Base-by-base conservation (phyloP, 23 tunicate genomes). In the Botrylloides violaceus region DNA sequence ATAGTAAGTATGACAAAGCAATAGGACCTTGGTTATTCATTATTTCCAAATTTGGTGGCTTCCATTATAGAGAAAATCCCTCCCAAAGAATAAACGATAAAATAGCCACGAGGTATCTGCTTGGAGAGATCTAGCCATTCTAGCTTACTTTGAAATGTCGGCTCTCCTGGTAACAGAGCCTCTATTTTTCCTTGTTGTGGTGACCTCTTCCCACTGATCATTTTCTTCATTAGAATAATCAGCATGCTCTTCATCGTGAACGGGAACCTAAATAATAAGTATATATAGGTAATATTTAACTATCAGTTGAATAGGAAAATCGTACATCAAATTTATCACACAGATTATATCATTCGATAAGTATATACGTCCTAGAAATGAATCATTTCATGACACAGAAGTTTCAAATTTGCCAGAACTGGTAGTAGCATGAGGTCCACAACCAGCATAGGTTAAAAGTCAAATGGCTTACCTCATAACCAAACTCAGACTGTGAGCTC, bases 171-270 rank as follows among this genome's bases (percentile, higher is more conserved):
- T 88, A 2, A 88, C 88, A 6, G 87, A 85, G 36, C 86, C 70
- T 81, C 73, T 56, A 33, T 88, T 88, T 49, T 84, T 77, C 49
- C 84, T 88, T 55, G 82, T 81, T 7, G 82, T 53, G 4, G 79
- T 64, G 33, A 88, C 96, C 59, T 88, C 96, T 66, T 88, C 96
- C 96, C 96, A 88, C 71, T 81, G 88, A 3, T 88, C 80, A 12
- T 35, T 61, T 21, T 37, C 36, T 19, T 63, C 31, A 2, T 73
- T 61, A 23, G 2, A 37, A 19, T 39, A 15, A 26, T 63, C 91
- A 9, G 43, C 78, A 4, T 64, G 62, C 29, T 26, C 36, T 25
- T 79, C 73, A 21, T 82, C 81, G 36, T 63, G 66, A 32, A 71
- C 62, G 28, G 84, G 76, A 20, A 71, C 37, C 84, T 80, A 26